Evolutionary conservation across 2,797 vertebrate genomes (phyloP), one percentile per base, ranked within the genome.

Genomic region (Champsocephalus gunnari): DNA sequence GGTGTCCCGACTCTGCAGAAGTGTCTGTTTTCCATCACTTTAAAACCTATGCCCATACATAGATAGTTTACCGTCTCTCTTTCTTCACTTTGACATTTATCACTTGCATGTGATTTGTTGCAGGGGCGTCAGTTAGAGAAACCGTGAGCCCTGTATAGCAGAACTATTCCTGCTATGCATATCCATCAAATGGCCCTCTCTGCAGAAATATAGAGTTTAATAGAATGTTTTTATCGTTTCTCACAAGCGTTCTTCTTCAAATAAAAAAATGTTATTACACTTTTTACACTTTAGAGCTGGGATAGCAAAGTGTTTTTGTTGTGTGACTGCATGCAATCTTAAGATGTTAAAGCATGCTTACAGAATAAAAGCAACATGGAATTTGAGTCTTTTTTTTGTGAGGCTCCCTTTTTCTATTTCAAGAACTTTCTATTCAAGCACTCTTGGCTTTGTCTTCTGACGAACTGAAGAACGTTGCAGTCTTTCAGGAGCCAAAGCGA

Each of bases 11-110:
- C 1, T 21, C 16, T 57, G 47, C 43, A 49, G 9, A 41, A 1
- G 3, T 57, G 47, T 72, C 76, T 87, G 73, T 74, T 79, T 45
- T 68, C 51, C 72, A 77, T 86, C 83, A 84, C 24, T 58, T 51
- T 24, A 44, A 65, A n/a, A 51, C 41, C 12, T 51, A 38, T 38
- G 64, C 7, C 79, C 75, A 67, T 73, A 71, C 50, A 86, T 65
- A 48, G 81, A 66, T 11, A 51, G 53, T 59, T 63, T 24, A 63
- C 54, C 60, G 68, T 56, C 14, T 17, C 12, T 43, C 73, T 59
- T 49, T 8, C n/a, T 73, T 28, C 38, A 49, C 67, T 47, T 17
- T 51, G 67, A 84, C 81, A 69, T 73, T 68, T 81, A 69, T 67
- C 34, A 62, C 43, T 1, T 3, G 3, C 16, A 62, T 50, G 19